Percentiles rank a stretch among this genome's conserved stretches.
Conservation (phyloP, 2,888 invertebrate species). For the Lycia hirtaria region DNA sequence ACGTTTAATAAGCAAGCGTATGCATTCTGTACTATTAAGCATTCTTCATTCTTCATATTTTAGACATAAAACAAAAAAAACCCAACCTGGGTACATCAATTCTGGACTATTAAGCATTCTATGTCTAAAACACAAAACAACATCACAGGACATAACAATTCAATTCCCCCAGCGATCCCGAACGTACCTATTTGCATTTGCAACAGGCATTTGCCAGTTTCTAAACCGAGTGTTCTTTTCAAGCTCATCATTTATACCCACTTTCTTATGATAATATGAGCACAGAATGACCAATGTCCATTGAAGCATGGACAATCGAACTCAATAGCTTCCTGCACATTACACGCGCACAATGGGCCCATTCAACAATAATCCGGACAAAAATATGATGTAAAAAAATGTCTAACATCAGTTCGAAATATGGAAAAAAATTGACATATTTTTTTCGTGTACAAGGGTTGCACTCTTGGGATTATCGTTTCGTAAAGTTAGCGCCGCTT, state of each 20-base stretch:
- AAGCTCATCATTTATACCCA: conserved; percentile 46
- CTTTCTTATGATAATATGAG: conserved; percentile 59
- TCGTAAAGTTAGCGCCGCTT: conserved; percentile 72
- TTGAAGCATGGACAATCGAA: conserved; percentile 68
- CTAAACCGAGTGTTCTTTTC: conserved; percentile 39
- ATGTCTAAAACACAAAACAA: no score
- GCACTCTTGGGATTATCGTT: conserved; percentile 70
- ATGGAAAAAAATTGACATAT: conserved; percentile 1
- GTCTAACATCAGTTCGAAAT: conserved; percentile 43
- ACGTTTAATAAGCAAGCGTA: neutral
- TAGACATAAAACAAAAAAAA: no score
- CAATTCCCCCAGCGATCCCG: conserved; percentile 23
- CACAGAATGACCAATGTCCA: conserved; percentile 55
- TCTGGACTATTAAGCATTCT: no score
- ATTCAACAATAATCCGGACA: conserved; percentile 66
- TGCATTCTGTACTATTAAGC: no score
- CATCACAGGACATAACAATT: conserved; percentile 5
- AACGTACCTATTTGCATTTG: no score
- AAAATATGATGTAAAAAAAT: conserved; percentile 52
- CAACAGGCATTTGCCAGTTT: conserved; percentile 30
- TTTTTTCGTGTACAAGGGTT: conserved; percentile 51
- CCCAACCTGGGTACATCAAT: no score
- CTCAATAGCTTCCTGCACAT: conserved; percentile 75
- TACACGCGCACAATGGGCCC: conserved; percentile 67
- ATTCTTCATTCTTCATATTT: no score